Evolutionary conservation across 1,140 invertebrate species (phyloP).

Genomic region (Scaptomyza montana): DNA sequence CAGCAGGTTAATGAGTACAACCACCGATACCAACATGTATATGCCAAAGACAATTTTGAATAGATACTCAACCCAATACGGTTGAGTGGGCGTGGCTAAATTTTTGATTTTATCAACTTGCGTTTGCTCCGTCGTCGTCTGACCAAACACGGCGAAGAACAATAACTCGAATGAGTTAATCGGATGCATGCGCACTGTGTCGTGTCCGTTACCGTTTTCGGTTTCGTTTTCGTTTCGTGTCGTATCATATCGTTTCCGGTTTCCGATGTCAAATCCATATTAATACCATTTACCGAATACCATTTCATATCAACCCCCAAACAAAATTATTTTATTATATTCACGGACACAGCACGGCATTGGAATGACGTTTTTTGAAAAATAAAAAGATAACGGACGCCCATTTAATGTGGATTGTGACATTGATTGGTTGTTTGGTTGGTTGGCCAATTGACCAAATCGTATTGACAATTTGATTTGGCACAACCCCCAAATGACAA

Average conservation of each 20-base stretch:
- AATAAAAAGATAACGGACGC: constrained; percentile 82
- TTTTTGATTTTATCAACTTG: constrained; percentile 85
- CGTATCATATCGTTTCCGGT: constrained; percentile 60
- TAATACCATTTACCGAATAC: no score
- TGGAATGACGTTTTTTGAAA: constrained; percentile 59
- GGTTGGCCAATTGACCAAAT: constrained; percentile 60
- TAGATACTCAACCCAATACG: constrained; percentile 90
- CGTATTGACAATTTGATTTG: constrained; percentile 27
- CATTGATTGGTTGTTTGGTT: constrained; percentile 16
- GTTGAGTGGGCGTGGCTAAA: constrained; percentile 86
- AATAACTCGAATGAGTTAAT: constrained; percentile 97
- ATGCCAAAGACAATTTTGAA: constrained; percentile 94
- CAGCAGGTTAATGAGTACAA: constrained; percentile 99
- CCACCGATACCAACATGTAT: constrained; percentile 99
- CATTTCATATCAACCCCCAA: constrained; percentile 49
- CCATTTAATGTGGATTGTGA: constrained; percentile 40
- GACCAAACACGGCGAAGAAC: constrained; percentile 99
- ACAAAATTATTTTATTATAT: constrained; percentile 19
- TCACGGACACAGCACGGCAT: constrained; percentile 45
- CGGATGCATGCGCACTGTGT: constrained; percentile 94
- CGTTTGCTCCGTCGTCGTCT: constrained; percentile 94
- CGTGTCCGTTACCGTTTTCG: constrained; percentile 76
- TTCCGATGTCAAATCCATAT: no score
- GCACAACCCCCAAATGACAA: constrained; percentile 45
- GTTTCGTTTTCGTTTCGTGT: constrained; percentile 10